Base-by-base conservation (phyloP, 1,140 invertebrate genomes). In the Drosophila asahinai region DNA sequence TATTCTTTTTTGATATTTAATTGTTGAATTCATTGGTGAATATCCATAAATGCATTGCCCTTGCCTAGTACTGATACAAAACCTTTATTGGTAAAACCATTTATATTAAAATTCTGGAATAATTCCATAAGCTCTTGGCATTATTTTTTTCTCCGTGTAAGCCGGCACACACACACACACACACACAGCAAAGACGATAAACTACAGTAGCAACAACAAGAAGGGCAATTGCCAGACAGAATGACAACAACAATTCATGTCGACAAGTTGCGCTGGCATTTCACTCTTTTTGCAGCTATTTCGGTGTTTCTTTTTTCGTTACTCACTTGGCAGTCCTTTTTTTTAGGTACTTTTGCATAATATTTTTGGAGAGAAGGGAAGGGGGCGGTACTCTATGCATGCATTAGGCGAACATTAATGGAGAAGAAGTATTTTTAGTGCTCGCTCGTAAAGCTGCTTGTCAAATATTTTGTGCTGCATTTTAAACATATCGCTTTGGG, bases 201-300 rank as follows among this genome's bases (percentile, higher is more conserved):
- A 80, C 52, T 80, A 80, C 72, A 61, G 52, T 47, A 76, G 59
- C 49, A 86, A 67, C 47, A 77, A 54, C 58, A 79, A 63, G 30
- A 81, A 48, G 38, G 55, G 57, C 49, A 76, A 73, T 70, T 64
- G 49, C 68, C 65, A 78, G 82, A 82, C 71, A 66, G 83, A 89
- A 89, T 79, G 77, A 84, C 86, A 87, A 87, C 84, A 87, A 89
- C 84, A 78, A 89, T 84, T 89, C 84, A 89, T 89, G 84, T 89
- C 86, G 84, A 89, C 84, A 89, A 89, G 84, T 89, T 89, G 84
- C 81, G 51, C 66, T 86, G 76, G 67, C 82, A 81, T 84, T 87
- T 80, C 60, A 75, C 72, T 51, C 36, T 14, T 63, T 45, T 64
- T 57, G 54, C 54, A 57, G 36, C 36, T 57, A 57, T 57, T 57